Evolutionary conservation across 2,888 invertebrate genomes (phyloP).

Genomic region (Melipona bicolor): DNA sequence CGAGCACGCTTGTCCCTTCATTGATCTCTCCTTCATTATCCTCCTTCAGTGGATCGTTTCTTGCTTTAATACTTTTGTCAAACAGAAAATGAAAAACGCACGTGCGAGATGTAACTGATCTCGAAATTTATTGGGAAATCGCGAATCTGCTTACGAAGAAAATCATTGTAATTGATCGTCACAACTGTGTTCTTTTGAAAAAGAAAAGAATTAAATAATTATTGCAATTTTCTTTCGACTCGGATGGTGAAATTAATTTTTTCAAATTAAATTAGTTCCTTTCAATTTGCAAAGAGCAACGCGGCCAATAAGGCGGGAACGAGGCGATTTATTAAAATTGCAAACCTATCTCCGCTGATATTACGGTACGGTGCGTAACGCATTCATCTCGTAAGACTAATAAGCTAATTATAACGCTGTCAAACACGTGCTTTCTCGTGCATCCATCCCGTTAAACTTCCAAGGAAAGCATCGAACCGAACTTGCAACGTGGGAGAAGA

Average conservation of each 20-base stretch:
- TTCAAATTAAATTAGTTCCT: no score
- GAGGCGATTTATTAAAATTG: constrained; percentile 41
- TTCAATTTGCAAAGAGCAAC: not conserved
- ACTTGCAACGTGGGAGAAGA: constrained; percentile 35
- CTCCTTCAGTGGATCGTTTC: not conserved
- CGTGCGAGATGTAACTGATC: not conserved
- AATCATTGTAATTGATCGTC: not conserved
- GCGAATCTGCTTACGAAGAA: not conserved
- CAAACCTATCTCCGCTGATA: constrained; percentile 6
- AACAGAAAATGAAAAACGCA: not conserved
- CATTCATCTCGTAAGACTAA: constrained; percentile 47
- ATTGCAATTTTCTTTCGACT: not conserved
- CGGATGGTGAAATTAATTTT: not conserved
- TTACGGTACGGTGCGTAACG: constrained; percentile 40
- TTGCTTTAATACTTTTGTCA: not conserved
- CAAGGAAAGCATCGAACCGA: constrained; percentile 55
- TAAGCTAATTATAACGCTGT: constrained; percentile 58
- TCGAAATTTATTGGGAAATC: not conserved
- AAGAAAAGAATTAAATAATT: not conserved
- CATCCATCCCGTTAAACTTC: constrained; percentile 47
- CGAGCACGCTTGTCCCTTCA: not conserved
- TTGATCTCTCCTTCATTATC: constrained; percentile 10
- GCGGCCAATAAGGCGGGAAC: not conserved
- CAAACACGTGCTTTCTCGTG: constrained; percentile 51
- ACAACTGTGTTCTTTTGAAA: not conserved